phyloP scores from a whole-genome alignment of 2,113 vertebrate genomes.

The Anguilla japonica region DNA sequence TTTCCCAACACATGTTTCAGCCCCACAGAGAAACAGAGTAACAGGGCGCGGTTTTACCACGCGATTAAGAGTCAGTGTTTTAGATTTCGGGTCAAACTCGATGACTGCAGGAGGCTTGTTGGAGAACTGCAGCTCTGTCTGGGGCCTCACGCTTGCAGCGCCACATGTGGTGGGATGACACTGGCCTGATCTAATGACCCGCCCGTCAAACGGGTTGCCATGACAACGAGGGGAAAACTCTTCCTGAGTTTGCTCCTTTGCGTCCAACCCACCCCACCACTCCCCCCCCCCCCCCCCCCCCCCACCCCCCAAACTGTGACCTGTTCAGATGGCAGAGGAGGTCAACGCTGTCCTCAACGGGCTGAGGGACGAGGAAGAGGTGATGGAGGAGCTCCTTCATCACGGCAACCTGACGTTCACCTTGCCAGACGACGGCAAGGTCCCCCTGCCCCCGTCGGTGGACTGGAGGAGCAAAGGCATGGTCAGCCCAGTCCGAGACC shows the following conservation, averaged over 20 bases:
- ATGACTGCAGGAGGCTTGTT: no score
- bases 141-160: no score
- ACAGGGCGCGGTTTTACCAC: background rate
- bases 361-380: slow-evolving; percentile 49
- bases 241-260: background rate
- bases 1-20: no score
- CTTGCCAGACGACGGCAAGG: accelerated
- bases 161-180: background rate
- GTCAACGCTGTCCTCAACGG: slow-evolving; percentile 64
- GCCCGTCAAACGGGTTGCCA: background rate
- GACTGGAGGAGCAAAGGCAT: slow-evolving; percentile 79
- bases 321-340: slow-evolving; percentile 76
- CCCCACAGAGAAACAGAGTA: no score
- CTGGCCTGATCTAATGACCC: background rate
- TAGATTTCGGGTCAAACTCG: background rate
- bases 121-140: no score
- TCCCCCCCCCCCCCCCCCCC: no score
- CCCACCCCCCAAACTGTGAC: background rate
- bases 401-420: slow-evolving; percentile 27
- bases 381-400: background rate
- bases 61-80: background rate
- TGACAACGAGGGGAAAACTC: background rate
- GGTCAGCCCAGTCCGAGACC: slow-evolving; percentile 77
- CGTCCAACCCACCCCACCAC: background rate
- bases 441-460: slow-evolving; percentile 54